Base-by-base conservation (phyloP, 2,888 invertebrate genomes). In the Escarpia spicata region DNA sequence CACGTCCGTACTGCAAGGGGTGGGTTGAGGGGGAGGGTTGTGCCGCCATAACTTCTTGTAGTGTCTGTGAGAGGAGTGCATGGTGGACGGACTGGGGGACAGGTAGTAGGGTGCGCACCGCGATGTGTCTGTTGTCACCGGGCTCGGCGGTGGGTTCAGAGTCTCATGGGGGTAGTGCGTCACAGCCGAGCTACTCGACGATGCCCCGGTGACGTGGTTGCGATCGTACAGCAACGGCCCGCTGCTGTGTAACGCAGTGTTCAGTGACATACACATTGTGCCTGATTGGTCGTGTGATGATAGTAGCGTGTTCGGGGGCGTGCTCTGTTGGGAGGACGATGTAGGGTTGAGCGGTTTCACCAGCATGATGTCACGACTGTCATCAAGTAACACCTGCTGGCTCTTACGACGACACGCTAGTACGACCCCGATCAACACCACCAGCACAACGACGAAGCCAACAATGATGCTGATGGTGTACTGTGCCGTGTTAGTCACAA, bases 1-100 rank as follows among this genome's bases (percentile, higher is more conserved):
- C 94, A 99, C 98, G 95, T 99, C 99, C 75, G 99, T 99, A 94
- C 98, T 98, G 96, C 98, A 99, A 0, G 99, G 99, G 43, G 99
- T 99, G 31, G 99, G 99, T 10, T 99, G 99, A 0, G 98, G 98
- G 96, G 98, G 98, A 96, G 98, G 94, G 93, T 95, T 95, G 92
- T 95, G 95, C 92, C 94, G 94, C 43, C 93, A 75, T 91, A 91
- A 44, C 12, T 52, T 43, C 31, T 91, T 60, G 96, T 98, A 98
- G 96, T 98, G 98, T 45, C 98, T 97, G 96, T 98, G 44, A 3
- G 91, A 98, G 2, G 98, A 96, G 92, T 95, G 95, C 92, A 95
- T 95, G 44, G 95, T 95, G 92, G 95, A 95, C 44, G 95, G 95
- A 94, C 95, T 95, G 93, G 19, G 94, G 6, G 75, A 75, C 75